Evolutionary conservation across 2,888 invertebrate genomes (phyloP).

Genomic region (Oscheius myriophilus): DNA sequence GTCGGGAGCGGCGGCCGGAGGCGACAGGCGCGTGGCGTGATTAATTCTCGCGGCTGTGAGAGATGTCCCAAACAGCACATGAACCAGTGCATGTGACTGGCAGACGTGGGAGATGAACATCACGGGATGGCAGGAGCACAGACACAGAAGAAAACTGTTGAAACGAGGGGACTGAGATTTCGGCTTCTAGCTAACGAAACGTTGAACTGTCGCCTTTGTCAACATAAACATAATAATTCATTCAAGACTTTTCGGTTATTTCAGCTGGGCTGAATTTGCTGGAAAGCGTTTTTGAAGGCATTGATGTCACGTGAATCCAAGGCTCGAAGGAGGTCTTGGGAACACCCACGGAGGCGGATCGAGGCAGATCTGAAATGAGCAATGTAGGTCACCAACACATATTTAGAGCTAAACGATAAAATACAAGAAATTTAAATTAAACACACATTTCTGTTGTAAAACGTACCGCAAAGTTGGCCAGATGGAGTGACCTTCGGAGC

Average conservation of each 20-base stretch:
- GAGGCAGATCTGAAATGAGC: constrained; percentile 55
- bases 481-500: constrained; percentile 58
- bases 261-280: constrained; percentile 9
- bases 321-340: constrained; percentile 45
- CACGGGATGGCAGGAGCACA: neutral
- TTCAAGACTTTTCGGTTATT: no score
- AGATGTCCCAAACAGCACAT: constrained; percentile 19
- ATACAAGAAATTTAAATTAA: neutral
- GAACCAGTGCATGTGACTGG: constrained; percentile 10
- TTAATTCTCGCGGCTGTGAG: constrained; percentile 6
- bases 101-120: constrained; percentile 2
- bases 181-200: neutral
- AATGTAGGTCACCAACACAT: neutral
- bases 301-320: constrained; percentile 53
- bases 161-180: neutral
- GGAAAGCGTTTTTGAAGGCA: constrained; percentile 37
- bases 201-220: neutral
- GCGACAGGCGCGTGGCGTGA: neutral
- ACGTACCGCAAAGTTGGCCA: constrained; percentile 28
- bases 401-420: neutral
- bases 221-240: no score
- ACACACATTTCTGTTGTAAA: neutral
- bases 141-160: neutral
- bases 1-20: no score
- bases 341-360: constrained; percentile 47